Base-by-base conservation (phyloP, 2,113 vertebrate species). In the Fregata magnificens region DNA sequence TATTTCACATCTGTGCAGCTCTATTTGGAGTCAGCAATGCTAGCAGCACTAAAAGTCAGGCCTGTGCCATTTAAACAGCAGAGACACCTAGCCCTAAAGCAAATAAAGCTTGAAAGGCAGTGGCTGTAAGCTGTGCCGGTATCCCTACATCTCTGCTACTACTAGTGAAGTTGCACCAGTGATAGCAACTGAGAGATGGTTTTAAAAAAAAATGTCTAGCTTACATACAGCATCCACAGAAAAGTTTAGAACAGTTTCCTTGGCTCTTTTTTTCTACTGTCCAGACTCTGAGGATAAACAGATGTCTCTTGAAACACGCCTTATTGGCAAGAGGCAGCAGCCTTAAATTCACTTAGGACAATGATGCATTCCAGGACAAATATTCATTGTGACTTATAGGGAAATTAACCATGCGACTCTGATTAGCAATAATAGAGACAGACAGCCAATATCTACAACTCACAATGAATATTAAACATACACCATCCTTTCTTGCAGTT, bases 321-420 rank as follows among this genome's bases (percentile, higher is more conserved):
- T 71, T 91, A 11, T 10, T 96, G 85, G 93, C 90, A 92, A 90
- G 38, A 92, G 67, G 58, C 58, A 80, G 49, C 58, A 80, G 82
- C 45, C 71, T 93, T 95, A 94, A 95, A 96, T 90, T 96, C 79
- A 62, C 69, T 88, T 88, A 90, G 58, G 90, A 96, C 90, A 96
- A 93, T 86, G 92, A 96, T 90, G 95, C 79, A 82, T 95, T 94
- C 92, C 95, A 92, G 95, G 21, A 50, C 83, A 96, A 94, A 96
- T 92, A 95, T 81, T 90, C 90, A 77, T 93, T 92, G 82, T 73
- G 67, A 92, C 82, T 93, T 93, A 85, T 22, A 38, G 44, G 36
- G 49, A 96, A 95, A 87, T 93, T 80, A 96, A 79, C 88, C 91
- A 89, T 61, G 70, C 36, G 3, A 49, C 65, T 94, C 73, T 91